A percentile compares a stretch with the other conserved stretches of the same genome.
These are phyloP conservation scores for Microcebus tavaratra DNA, from an alignment of 2,113 vertebrate species.

Conservation along the genomic window DNA sequence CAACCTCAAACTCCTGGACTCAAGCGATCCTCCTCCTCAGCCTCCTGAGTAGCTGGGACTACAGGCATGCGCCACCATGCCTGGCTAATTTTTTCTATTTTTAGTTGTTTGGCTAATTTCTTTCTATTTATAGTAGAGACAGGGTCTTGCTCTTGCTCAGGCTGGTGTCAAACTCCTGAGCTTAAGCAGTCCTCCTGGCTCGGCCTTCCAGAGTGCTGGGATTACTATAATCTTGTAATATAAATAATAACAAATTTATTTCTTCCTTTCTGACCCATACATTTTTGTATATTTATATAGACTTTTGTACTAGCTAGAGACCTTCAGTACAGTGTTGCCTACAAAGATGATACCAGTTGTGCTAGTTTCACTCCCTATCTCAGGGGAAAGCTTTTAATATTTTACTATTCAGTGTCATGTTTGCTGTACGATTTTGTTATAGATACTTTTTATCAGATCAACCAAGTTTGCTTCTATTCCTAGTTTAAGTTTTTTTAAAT, in stretches of 20 bases:
- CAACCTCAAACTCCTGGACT: too few species aligned
- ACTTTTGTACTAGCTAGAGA: neutral
- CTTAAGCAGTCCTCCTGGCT: too few species aligned
- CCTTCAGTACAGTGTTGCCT: neutral
- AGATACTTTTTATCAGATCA: neutral
- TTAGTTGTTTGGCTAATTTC: too few species aligned
- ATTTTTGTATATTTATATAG: neutral
- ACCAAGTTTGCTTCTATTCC: neutral
- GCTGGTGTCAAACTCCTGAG: too few species aligned
- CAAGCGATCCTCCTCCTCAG: too few species aligned
- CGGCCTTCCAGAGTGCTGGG: too few species aligned
- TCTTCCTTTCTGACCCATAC: neutral
- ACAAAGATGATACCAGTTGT: neutral
- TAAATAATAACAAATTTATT: neutral
- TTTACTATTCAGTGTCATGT: neutral
- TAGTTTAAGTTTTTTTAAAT: neutral
- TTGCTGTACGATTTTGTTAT: neutral
- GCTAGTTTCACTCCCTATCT: neutral
- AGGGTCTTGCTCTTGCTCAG: too few species aligned
- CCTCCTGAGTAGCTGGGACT: too few species aligned
- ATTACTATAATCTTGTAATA: neutral
- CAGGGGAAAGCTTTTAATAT: neutral
- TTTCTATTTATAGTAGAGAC: too few species aligned
- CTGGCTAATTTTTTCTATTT: too few species aligned
- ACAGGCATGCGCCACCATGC: too few species aligned